Evolutionary conservation across 2,113 vertebrate genomes (phyloP), one percentile per base, ranked within the genome.

Genomic region (Urocynchramus pylzowi): DNA sequence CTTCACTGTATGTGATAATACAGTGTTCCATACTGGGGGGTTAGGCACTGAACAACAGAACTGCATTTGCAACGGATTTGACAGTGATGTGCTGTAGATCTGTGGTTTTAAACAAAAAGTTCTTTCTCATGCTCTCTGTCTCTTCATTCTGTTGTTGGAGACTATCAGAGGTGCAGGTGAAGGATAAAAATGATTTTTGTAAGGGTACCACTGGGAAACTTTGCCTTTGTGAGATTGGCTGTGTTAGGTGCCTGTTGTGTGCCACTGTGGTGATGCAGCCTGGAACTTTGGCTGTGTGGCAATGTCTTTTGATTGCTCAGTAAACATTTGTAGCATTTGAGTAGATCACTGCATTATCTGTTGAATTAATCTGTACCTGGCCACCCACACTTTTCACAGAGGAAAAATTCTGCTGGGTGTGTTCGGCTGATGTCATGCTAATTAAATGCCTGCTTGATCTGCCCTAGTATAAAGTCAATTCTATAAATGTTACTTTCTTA

Each of bases 321-420:
- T 93, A 93, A 95, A 91, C 79, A 88, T 73, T 53, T 63, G 53
- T 83, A 87, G 63, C 71, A 42, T 73, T 69, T 64, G 69, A 73
- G 11, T 47, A 53, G 42, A 68, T 82, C 27, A 9, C 26, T 42
- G 53, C 16, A 1, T 77, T 94, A 92, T 93, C 89, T 69, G 7
- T 37, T 79, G 61, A 83, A 71, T 42, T 84, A 68, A 91, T 95
- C 82, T 90, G 52, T 87, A 44, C 76, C 50, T 0, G 4, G 71
- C 91, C 96, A 65, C 97, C 97, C 80, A 91, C 95, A 45, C 89
- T 87, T 97, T 97, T 97, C 97, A 95, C 97, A 97, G 85, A 82
- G 59, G 59, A 61, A 39, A 28, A 13, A 83, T 78, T 90, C 44
- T 54, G 33, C 61, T 93, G 93, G 96, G 96, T 84, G 96, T 96